Base-by-base conservation (phyloP, 2,113 vertebrate species). In the Mohoua ochrocephala region DNA sequence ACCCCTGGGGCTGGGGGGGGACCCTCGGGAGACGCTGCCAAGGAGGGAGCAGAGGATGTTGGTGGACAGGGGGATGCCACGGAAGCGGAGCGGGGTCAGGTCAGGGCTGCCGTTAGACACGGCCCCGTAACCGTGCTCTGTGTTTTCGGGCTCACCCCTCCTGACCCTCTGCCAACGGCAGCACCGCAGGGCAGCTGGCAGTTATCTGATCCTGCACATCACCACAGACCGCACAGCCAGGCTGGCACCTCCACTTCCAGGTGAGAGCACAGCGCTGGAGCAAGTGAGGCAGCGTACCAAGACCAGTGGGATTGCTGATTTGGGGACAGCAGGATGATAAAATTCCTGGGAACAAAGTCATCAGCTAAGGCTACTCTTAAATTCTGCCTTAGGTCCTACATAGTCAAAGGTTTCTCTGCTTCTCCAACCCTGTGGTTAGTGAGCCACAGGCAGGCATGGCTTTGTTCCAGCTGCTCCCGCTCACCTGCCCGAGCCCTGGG, bases 221-320 rank as follows among this genome's bases (percentile, higher is more conserved):
- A 0, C 35, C 91, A 76, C 93, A 88, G 28, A 61, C 41, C 94
- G 41, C 79, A 49, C 47, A 8, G n/a, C 61, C 0, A 0, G 68
- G 45, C 67, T 44, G 76, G 37, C n/a, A 70, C 19, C 63, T 44
- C 24, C 0, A 0, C 5, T 61, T 33, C 65, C 87, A 75, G 81
- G 57, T 54, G 61, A 89, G 73, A 74, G 33, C 42, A 47, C 23
- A 7, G 56, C 0, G 1, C 49, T 16, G 41, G 39, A 82, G 49
- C 22, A 10, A 74, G 15, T 0, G 15, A 80, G 53, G 27, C 5
- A 7, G 35, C 0, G 0, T 1, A 17, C 33, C 0, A 0, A 24
- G 33, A 39, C 6, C 3, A 5, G 63, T 3, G 83, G 45, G 67
- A 30, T 33, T 53, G 63, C 61, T 39, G 49, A 9, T 26, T 4